Conservation (phyloP, 2,888 invertebrate genomes). For the Agonopterix arenella region DNA sequence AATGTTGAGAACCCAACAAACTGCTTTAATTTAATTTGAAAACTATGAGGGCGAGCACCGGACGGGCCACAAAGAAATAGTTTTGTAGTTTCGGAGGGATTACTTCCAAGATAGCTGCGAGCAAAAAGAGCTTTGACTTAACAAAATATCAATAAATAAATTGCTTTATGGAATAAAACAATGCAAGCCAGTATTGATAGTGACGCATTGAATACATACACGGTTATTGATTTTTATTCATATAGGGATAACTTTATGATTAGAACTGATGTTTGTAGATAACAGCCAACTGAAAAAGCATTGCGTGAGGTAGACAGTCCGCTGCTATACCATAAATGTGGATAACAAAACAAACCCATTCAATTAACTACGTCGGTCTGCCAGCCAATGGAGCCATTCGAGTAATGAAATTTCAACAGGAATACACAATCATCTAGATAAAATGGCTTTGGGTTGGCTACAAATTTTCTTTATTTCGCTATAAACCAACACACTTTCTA, state of each 20-base stretch:
- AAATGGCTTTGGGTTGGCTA: neutral
- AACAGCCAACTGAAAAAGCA: neutral
- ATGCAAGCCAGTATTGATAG: no score
- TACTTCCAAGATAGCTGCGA: conserved; percentile 12
- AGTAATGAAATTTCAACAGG: conserved; percentile 45
- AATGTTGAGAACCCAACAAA: conserved; percentile 21
- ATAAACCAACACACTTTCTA: conserved; percentile 14
- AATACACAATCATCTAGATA: conserved; percentile 3
- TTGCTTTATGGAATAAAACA: no score
- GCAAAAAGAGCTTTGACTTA: no score
- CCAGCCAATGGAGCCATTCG: conserved; percentile 42
- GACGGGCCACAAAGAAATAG: conserved; percentile 50
- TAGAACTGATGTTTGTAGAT: no score
- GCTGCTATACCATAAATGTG: conserved; percentile 33
- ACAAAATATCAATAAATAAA: no score
- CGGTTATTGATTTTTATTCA: no score
- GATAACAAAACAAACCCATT: conserved; percentile 48
- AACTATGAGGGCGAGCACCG: conserved; percentile 45
- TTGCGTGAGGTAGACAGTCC: conserved; percentile 4
- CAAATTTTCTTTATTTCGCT: neutral
- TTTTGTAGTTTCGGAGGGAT: conserved; percentile 31
- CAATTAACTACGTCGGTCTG: conserved; percentile 43
- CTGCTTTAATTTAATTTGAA: conserved; percentile 53
- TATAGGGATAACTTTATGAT: no score
- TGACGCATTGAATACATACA: no score